phyloP scores from a whole-genome alignment of 2,797 vertebrate species.

The Malacoraja senta region DNA sequence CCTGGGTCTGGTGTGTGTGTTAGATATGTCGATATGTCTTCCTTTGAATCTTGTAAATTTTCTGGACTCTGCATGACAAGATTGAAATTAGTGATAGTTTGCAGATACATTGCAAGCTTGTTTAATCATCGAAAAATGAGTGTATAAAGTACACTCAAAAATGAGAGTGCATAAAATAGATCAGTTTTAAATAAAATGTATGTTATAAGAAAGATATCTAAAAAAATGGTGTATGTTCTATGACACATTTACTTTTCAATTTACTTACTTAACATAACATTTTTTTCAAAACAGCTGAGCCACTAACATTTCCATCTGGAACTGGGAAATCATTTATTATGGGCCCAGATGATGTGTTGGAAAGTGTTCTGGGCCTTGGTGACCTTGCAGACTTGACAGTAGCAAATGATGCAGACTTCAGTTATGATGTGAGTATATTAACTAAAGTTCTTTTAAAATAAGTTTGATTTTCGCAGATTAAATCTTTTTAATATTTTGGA shows the following conservation, averaged over 20 bases:
- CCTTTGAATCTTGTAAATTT: neutral
- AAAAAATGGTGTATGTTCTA: neutral
- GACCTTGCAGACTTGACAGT: constrained; percentile 97
- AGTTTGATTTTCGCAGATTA: neutral
- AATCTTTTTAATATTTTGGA: neutral
- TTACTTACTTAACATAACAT: neutral
- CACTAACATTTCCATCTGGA: constrained; percentile 81
- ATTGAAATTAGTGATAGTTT: neutral
- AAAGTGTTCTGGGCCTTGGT: constrained; percentile 90
- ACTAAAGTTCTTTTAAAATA: neutral
- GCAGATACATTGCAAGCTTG: neutral
- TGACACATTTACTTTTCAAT: neutral
- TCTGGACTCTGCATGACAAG: neutral
- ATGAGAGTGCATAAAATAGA: neutral
- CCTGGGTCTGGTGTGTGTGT: neutral
- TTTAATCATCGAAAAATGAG: too few relatives aligned
- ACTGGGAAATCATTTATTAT: constrained; percentile 94
- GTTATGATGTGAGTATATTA: constrained; percentile 85
- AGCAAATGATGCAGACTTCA: constrained; percentile 92
- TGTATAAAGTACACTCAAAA: neutral
- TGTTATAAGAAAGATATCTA: too few relatives aligned
- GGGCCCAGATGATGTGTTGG: constrained; percentile 87
- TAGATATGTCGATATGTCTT: neutral
- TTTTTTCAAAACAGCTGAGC: constrained; percentile 67
- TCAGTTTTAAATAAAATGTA: neutral